Evolutionary conservation across 2,888 invertebrate species (phyloP), one percentile per base, ranked within the genome.

Genomic region (Cerastis rubricosa): DNA sequence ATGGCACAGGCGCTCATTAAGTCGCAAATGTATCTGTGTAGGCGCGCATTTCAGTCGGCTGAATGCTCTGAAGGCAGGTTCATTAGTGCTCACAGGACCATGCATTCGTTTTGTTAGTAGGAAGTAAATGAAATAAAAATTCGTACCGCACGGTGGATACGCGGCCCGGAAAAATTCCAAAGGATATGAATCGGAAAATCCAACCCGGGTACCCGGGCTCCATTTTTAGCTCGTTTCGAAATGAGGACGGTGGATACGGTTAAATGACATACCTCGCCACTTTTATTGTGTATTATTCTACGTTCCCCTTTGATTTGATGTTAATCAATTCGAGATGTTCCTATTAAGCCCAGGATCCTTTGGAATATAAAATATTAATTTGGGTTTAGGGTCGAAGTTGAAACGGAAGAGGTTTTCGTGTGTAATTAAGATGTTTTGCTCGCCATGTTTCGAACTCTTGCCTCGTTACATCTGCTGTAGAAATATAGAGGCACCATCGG

Each of bases 71-170:
- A 91, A 92, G 91, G 91, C 91, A 90, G 91, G 91, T 94, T 94
- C 94, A 94, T 94, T 94, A 94, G 91, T 90, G 92, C 88, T 92
- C 91, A 87, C 87, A 88, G 89, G 90, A 91, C 90, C 91, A 90
- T 92, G 90, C 90, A 90, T 91, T 89, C 90, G 90, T 91, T 91
- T 90, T 88, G 90, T 89, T 89, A 89, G 83, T 87, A 87, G 83
- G 85, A 89, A 85, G 86, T 85, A 91, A 91, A 93, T 89, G 89
- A 89, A 92, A 89, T 90, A 92, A 92, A 93, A 90, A 87, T 80
- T 88, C 78, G 86, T 85, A 86, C 81, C 85, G 81, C 84, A 79
- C 81, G 74, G 74, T 78, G 82, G 87, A 81, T 88, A 88, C 85
- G 84, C 83, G 85, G 87, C 66, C 78, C 78, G 87, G 87, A 84